Percentiles rank a stretch among this genome's conserved stretches.
phyloP scores from a whole-genome alignment of 1,140 invertebrate genomes.

The Scaptomyza pallida region DNA sequence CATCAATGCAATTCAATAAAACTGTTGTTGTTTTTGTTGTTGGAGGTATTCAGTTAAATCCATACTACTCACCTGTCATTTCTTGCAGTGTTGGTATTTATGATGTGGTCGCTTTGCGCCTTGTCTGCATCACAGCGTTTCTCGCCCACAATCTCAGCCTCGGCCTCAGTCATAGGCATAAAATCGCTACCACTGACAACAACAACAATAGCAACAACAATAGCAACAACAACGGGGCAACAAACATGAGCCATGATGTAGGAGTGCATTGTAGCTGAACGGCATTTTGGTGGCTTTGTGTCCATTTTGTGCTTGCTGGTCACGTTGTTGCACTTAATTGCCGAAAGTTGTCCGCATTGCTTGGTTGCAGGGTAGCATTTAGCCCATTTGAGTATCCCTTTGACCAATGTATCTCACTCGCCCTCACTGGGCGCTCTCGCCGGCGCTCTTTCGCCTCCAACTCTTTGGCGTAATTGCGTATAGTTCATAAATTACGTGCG shows the following conservation, averaged over 20 bases:
- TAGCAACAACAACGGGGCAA: neutral
- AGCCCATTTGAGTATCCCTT: neutral
- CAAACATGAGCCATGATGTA: no score
- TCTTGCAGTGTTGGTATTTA: neutral
- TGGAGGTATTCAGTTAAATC: no score
- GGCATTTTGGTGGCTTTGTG: neutral
- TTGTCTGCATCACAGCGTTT: neutral
- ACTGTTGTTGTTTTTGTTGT: no score
- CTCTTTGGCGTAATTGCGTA: neutral
- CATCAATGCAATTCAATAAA: no score
- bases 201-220: neutral
- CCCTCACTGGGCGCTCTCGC: no score
- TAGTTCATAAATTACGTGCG: conserved; percentile 1
- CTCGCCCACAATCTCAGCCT: neutral
- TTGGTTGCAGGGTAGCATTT: neutral
- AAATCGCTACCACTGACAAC: neutral
- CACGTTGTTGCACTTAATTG: conserved; percentile 1
- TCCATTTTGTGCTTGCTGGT: neutral
- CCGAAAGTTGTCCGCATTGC: neutral
- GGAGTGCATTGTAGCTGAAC: neutral
- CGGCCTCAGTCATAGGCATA: neutral
- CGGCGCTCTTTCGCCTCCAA: neutral
- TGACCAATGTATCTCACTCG: neutral
- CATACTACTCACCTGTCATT: no score
- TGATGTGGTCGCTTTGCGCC: neutral